phyloP scores from a whole-genome alignment of 2,797 vertebrate species.

The Platalea minor region DNA sequence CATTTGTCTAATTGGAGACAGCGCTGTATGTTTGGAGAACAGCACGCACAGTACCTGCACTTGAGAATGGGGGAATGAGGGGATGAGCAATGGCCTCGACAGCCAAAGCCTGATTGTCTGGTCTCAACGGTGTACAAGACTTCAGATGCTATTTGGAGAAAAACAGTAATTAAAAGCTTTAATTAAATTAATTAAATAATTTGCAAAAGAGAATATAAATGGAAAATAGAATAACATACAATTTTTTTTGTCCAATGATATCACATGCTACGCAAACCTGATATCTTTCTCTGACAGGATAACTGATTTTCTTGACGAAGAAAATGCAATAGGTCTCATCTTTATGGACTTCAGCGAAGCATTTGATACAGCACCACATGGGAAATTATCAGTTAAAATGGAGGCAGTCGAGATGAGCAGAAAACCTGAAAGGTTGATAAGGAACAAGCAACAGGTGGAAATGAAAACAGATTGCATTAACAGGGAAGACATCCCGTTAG shows the following conservation, averaged over 20 bases:
- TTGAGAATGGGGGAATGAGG: not conserved
- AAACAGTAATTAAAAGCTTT: not conserved
- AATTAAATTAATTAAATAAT: not conserved
- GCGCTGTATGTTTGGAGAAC: not conserved
- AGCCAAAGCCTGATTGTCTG: not conserved
- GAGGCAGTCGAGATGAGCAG: not conserved
- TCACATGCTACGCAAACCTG: not conserved
- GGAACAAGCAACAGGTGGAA: not conserved
- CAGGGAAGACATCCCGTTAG: not conserved
- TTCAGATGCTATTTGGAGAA: not conserved
- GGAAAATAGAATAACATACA: not conserved
- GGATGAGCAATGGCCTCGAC: not conserved
- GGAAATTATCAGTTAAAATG: conserved; percentile 16
- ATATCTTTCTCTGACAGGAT: not conserved
- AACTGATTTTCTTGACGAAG: conserved; percentile 29
- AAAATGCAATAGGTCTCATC: conserved; percentile 1
- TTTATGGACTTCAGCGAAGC: conserved; percentile 1
- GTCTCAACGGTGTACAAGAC: not conserved
- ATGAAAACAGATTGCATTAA: not conserved
- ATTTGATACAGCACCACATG: conserved; percentile 18
- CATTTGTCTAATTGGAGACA: not conserved
- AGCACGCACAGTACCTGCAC: not conserved
- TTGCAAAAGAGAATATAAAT: not conserved
- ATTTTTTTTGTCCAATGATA: not conserved
- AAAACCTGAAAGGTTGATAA: conserved; percentile 36